These are phyloP conservation scores for Bettongia penicillata DNA, from an alignment of 2,113 vertebrate genomes.

Conservation along the genomic window DNA sequence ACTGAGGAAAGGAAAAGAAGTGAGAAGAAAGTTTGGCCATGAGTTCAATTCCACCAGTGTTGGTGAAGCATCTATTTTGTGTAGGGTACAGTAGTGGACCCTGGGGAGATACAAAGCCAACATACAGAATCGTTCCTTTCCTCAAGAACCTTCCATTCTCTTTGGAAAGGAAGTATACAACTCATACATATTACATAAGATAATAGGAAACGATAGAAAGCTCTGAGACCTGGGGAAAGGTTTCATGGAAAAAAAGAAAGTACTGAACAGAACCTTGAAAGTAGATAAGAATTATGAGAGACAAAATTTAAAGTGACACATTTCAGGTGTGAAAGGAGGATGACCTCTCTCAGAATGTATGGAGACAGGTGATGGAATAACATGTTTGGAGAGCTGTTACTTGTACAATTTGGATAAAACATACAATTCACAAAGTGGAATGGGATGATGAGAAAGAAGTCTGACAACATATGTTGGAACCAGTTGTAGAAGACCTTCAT, in stretches of 20 bases:
- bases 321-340: neutral
- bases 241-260: neutral
- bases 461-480: neutral
- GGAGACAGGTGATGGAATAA: neutral
- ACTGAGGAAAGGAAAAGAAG: neutral
- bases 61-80: neutral
- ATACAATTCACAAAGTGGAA: neutral
- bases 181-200: neutral
- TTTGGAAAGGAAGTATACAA: neutral
- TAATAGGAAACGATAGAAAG: neutral
- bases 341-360: neutral
- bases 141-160: neutral
- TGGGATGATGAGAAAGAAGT: neutral
- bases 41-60: neutral
- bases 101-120: neutral
- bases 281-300: neutral
- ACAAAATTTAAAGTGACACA: neutral
- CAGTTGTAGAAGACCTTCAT: neutral
- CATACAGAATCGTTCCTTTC: neutral
- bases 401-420: neutral
- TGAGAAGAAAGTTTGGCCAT: neutral
- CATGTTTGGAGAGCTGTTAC: neutral
- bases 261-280: neutral
- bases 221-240: neutral
- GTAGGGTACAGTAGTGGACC: neutral